Evolutionary conservation across 2,888 invertebrate species (phyloP), one percentile per base, ranked within the genome.

Genomic region (Macropis europaea): DNA sequence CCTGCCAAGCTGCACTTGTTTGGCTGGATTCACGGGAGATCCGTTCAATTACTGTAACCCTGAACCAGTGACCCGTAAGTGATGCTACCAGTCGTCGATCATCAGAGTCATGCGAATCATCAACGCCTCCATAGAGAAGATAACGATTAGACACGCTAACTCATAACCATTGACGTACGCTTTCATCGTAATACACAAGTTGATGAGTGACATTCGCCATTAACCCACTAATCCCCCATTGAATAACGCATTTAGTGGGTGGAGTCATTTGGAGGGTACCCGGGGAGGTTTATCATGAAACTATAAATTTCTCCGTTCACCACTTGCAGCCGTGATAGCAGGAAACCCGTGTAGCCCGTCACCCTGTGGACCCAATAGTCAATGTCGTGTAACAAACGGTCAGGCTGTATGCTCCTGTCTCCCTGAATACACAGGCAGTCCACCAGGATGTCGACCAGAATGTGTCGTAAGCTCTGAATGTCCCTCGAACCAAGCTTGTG

Each of bases 381-480:
- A 90, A 38, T 92, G 92, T 68, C 85, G 88, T 11, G 90, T 90
- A 30, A 86, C 89, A 6, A 90, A 91, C 54, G 90, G 89, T 7
- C 90, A 90, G 66, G 90, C 91, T 1, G 71, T 95, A 7, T 96
- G 96, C 85, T 94, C 95, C 24, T 96, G 96, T 84, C 90, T 95
- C 63, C 92, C 93, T 68, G 93, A 93, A 43, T 96, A 93, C 88
- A 92, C 93, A 53, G 96, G 96, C 61, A 94, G 93, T 79, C 96
- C 96, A 50, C 95, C 95, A 28, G 92, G 93, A 54, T 96, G 95
- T 82, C 92, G 95, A 81, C 95, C 95, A 3, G 95, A 96, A 89
- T 96, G 96, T 88, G 93, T 93, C 6, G 93, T 93, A 13, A 96
- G 95, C 86, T 92, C 94, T 2, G 96, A 96, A 88, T 97, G 97